These are phyloP conservation scores for Pseudomyrmex dendroicus DNA, from an alignment of 1,140 invertebrate genomes.

Conservation along the genomic window DNA sequence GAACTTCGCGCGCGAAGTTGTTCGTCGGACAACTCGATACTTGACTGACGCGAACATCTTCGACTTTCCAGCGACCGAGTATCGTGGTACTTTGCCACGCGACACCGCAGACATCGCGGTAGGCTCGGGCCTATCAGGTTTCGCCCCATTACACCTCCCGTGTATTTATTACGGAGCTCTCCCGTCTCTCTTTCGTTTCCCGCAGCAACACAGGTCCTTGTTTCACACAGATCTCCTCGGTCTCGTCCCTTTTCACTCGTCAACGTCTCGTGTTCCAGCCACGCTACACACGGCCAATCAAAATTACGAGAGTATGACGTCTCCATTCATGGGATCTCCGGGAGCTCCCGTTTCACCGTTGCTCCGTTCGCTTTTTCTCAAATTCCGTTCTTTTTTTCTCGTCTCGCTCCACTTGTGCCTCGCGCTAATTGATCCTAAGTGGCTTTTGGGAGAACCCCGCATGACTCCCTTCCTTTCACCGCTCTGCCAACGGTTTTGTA, in stretches of 20 bases:
- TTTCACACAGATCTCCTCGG: neutral
- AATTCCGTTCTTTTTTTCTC: constrained; percentile 52
- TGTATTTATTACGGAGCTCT: constrained; percentile 68
- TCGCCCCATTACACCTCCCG: constrained; percentile 68
- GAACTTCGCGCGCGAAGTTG: neutral
- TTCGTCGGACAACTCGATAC: neutral
- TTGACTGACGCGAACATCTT: constrained; percentile 10
- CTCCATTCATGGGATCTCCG: constrained; percentile 64
- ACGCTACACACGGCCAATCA: constrained; percentile 61
- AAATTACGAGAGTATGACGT: constrained; percentile 67
- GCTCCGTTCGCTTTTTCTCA: constrained; percentile 24
- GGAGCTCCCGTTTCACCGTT: constrained; percentile 20
- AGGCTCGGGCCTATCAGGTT: constrained; percentile 64
- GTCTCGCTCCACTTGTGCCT: constrained; percentile 37
- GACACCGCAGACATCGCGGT: constrained; percentile 58
- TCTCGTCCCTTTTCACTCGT: constrained; percentile 67
- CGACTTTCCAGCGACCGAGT: neutral
- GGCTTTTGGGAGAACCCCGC: constrained; percentile 34
- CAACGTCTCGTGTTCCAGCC: constrained; percentile 71
- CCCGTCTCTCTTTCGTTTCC: constrained; percentile 32
- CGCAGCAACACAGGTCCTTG: neutral
- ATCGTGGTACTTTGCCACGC: constrained; percentile 41
- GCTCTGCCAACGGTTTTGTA: neutral
- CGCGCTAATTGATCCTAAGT: constrained; percentile 72
- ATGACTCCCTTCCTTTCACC: neutral